Evolutionary conservation across 2,888 invertebrate genomes (phyloP), one percentile per base, ranked within the genome.

Genomic region (Auanema sp.): DNA sequence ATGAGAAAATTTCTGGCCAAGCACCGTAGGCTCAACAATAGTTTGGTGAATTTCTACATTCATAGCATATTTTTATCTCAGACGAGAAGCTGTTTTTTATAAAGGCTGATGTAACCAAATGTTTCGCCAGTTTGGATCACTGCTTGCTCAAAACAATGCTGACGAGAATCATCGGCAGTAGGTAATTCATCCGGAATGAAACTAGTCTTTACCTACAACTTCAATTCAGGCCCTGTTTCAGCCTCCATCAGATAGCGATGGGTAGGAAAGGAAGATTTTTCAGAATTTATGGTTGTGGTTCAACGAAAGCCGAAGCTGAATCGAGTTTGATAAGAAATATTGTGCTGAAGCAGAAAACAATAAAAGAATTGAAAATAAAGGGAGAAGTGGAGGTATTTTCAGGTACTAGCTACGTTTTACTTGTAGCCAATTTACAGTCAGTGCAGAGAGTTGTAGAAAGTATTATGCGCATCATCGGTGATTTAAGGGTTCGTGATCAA

Each of bases 41-140:
- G 53, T 44, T 24, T 10, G 55, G 16, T 21, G 11, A 25, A 14
- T 18, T 4, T 55, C 43, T n/a, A n/a, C 16, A 10, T 24, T 52
- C 14, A n/a, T 25, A 40, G 1, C 14, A 10, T 11, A 8, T 1
- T 14, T 6, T n/a, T 18, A 52, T 54, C 53, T 21, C 33, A 62
- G 62, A 49, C 11, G 56, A 56, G 49, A 23, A 50, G 21, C 16
- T 62, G 6, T 62, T 40, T 42, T 62, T 50, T 33, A 57, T 62
- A 18, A 62, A 62, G 23, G 42, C 57, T 14, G 62, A 62, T 40
- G 62, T 62, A 12, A 62, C 50, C 10, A 62, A 62, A 41, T 56
- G 57, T 23, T 62, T 57, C 33, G 62, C 62, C 18, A 62, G 40
- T 24, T 41, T 62, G 50, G 43, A 62, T 16, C 14, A 43, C 21